A percentile compares a stretch with the other conserved stretches of the same genome.
Conservation (phyloP, 2,113 vertebrate genomes). For the Hucho hucho region DNA sequence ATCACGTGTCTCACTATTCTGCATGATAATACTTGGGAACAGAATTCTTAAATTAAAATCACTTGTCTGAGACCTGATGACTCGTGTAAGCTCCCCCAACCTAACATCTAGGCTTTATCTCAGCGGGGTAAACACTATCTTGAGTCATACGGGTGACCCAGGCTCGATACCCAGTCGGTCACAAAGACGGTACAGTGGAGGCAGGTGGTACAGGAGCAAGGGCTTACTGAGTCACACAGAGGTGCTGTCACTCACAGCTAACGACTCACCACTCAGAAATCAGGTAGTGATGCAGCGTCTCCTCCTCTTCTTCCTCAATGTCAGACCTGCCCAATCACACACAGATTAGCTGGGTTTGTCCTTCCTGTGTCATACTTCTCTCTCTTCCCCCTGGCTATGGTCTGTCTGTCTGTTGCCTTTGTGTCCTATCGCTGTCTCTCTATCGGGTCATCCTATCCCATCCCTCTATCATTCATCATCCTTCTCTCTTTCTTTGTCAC, state of each 20-base stretch:
- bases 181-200: slow-evolving; percentile 26
- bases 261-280: slow-evolving; percentile 41
- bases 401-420: not conserved
- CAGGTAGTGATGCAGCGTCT: slow-evolving; percentile 18
- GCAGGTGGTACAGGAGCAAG: slow-evolving; percentile 21
- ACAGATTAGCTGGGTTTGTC: slow-evolving; percentile 29
- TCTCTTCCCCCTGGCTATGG: not conserved
- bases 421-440: not conserved
- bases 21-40: too few relatives aligned
- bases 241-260: slow-evolving; percentile 47
- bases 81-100: not conserved
- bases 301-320: slow-evolving; percentile 28
- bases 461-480: not conserved
- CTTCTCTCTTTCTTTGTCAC: not conserved
- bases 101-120: too few relatives aligned
- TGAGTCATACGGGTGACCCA: not conserved
- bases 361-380: slow-evolving; percentile 34
- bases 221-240: slow-evolving; percentile 55
- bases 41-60: too few relatives aligned
- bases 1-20: too few relatives aligned
- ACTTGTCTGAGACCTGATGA: too few relatives aligned
- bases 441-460: not conserved
- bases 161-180: slow-evolving; percentile 20
- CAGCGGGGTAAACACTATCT: not conserved
- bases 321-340: slow-evolving; percentile 18